phyloP scores from a whole-genome alignment of 2,113 vertebrate genomes.

The Onychorhynchus coronatus region DNA sequence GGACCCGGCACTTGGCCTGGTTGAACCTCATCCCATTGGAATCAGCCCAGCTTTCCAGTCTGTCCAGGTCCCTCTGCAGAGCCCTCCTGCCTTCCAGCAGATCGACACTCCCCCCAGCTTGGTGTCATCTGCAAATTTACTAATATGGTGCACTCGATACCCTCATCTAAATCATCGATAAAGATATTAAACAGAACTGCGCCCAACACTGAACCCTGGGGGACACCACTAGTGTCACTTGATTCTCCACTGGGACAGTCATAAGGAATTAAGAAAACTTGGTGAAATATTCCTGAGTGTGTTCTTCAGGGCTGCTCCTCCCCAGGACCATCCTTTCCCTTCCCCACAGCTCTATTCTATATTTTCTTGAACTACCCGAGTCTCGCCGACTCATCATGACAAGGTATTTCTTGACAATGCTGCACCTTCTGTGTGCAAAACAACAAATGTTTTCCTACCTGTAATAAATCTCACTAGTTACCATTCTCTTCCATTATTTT shows the following conservation, averaged over 20 bases:
- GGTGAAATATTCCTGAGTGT: neutral
- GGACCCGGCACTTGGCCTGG: too few species aligned
- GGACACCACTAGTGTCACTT: too few species aligned
- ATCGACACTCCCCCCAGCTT: too few species aligned
- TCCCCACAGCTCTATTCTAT: neutral
- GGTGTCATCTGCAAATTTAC: too few species aligned
- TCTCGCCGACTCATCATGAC: neutral
- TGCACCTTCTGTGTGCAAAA: neutral
- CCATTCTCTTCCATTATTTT: constrained; percentile 2
- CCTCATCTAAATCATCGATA: too few species aligned
- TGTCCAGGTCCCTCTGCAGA: too few species aligned
- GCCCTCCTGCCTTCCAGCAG: too few species aligned
- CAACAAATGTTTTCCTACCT: neutral
- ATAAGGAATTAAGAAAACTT: neutral
- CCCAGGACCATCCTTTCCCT: neutral
- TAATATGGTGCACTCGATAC: too few species aligned
- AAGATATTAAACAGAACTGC: too few species aligned
- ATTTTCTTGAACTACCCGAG: neutral
- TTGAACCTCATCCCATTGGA: too few species aligned
- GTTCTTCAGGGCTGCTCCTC: accelerated
- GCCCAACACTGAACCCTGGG: too few species aligned
- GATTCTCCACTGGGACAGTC: neutral
- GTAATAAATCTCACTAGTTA: neutral
- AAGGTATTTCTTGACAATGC: neutral
- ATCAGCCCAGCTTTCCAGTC: too few species aligned